A percentile compares a stretch with the other conserved stretches of the same genome.
phyloP scores from a whole-genome alignment of 1,140 invertebrate species.

The Aphis craccivora region DNA sequence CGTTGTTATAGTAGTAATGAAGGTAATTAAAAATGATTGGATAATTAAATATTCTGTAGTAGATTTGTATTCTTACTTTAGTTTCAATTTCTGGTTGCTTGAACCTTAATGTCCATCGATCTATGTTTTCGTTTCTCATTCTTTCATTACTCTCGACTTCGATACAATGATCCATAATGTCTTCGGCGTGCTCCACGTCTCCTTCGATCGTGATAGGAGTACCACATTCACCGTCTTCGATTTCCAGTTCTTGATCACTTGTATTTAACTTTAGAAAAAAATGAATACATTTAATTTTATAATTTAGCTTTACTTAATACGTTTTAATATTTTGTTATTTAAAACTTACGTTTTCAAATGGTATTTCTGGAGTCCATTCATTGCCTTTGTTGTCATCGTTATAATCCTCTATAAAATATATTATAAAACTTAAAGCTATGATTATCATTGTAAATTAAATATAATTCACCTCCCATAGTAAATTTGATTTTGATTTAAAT shows the following conservation, averaged over 20 bases:
- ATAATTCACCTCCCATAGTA: not conserved
- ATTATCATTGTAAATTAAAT: not conserved
- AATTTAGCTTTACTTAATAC: not conserved
- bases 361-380: constrained; percentile 88
- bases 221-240: constrained; percentile 59
- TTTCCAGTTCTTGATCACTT: constrained; percentile 64
- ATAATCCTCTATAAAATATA: constrained; percentile 46
- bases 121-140: constrained; percentile 87
- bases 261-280: constrained; percentile 65
- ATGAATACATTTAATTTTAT: not conserved
- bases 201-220: constrained; percentile 59
- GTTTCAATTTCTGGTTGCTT: constrained; percentile 76
- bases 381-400: constrained; percentile 43
- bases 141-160: constrained; percentile 92
- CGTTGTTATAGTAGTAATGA: not conserved
- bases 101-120: constrained; percentile 85
- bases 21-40: not conserved
- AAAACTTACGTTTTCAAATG: constrained; percentile 82
- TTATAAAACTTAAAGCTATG: not conserved
- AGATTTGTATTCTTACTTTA: constrained; percentile 66
- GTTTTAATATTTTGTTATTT: not conserved
- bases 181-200: constrained; percentile 77
- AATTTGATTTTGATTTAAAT: not conserved
- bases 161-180: constrained; percentile 87
- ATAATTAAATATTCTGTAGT: not conserved